Evolutionary conservation across 1,140 invertebrate genomes (phyloP).

Genomic region (Hylaeus volcanicus): DNA sequence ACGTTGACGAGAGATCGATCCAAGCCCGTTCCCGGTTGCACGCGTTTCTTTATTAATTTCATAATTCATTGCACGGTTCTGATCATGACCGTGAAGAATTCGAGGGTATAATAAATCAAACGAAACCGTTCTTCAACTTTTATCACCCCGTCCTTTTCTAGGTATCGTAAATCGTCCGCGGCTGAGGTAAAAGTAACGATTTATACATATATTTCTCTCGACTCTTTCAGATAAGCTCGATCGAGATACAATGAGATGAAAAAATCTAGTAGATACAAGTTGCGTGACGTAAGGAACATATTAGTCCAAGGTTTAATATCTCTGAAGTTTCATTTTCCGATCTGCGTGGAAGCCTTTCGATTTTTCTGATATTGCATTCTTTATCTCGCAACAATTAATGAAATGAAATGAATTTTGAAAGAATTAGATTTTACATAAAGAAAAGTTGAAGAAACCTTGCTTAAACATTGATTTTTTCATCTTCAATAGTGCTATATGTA

Average conservation of each 20-base stretch:
- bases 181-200: not conserved
- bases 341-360: no score
- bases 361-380: no score
- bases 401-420: no score
- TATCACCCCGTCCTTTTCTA: not conserved
- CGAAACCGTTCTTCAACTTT: not conserved
- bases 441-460: no score
- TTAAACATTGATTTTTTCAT: no score
- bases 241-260: not conserved
- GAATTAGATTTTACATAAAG: no score
- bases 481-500: no score
- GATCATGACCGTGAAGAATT: not conserved
- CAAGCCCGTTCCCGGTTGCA: no score
- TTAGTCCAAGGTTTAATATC: not conserved
- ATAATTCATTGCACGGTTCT: not conserved
- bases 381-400: no score
- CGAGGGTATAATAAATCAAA: not conserved
- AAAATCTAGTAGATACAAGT: not conserved
- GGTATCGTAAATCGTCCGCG: not conserved
- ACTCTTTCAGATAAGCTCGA: not conserved
- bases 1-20: not conserved
- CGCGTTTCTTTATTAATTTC: constrained; percentile 2
- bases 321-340: no score
- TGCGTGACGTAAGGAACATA: not conserved
- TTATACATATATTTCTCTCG: not conserved